Conservation (phyloP, 2,113 vertebrate genomes). For the Hydropotes inermis region DNA sequence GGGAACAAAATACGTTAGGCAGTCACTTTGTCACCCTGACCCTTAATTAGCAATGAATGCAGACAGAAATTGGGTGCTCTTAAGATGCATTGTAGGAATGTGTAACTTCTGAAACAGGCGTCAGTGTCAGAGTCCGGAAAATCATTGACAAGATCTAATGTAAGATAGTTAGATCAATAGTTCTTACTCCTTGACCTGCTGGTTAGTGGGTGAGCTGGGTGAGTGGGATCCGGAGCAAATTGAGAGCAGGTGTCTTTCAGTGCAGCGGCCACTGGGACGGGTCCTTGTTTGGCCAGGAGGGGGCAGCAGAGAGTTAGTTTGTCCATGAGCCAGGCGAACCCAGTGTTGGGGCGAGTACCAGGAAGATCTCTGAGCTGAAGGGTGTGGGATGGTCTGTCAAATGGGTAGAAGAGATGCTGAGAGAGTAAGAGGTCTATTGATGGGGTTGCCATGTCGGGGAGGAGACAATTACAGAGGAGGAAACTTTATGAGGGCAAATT, state of each 20-base stretch:
- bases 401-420: neutral
- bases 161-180: neutral
- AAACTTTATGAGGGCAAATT: neutral
- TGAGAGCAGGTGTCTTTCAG: neutral
- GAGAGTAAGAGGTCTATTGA: neutral
- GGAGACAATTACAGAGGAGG: neutral
- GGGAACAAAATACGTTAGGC: neutral
- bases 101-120: neutral
- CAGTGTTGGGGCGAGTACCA: neutral
- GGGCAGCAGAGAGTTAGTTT: conserved; percentile 41
- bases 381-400: neutral
- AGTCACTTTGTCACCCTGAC: conserved; percentile 2
- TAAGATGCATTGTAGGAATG: neutral
- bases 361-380: neutral
- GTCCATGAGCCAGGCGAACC: neutral
- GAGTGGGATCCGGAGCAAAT: neutral
- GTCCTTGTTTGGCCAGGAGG: conserved; percentile 9
- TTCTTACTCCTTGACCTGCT: neutral
- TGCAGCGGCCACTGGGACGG: neutral
- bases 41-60: neutral
- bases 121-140: neutral
- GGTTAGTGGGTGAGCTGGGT: neutral
- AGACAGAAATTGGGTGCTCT: neutral
- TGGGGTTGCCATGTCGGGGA: neutral
- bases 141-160: neutral